phyloP scores from a whole-genome alignment of 23 tunicate genomes.

The Ascidia mentula region DNA sequence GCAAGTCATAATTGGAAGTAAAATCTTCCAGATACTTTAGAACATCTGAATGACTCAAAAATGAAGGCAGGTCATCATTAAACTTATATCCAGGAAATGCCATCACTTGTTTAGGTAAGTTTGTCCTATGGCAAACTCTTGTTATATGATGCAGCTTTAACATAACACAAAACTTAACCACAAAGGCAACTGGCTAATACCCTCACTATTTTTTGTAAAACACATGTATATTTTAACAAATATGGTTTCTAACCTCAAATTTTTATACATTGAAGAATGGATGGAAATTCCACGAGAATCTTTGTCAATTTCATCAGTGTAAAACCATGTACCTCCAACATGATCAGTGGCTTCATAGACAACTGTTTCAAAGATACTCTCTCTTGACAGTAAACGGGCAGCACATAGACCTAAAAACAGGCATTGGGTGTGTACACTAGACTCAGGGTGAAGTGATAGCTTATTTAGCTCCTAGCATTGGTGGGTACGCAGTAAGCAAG shows the following conservation, averaged over 20 bases:
- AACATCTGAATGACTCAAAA: constrained; percentile 53
- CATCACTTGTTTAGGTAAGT: constrained; percentile 85
- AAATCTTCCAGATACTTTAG: constrained; percentile 52
- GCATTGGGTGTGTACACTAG: no score
- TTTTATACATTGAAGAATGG: constrained; percentile 88
- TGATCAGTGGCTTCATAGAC: constrained; percentile 57
- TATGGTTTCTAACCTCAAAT: constrained; percentile 43
- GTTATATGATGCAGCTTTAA: no score
- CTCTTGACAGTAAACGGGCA: constrained; percentile 39
- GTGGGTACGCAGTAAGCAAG: no score
- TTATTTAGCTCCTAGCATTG: no score
- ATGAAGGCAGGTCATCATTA: constrained; percentile 46
- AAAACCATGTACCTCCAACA: constrained; percentile 88
- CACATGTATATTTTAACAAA: neutral
- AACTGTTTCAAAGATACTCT: constrained; percentile 35
- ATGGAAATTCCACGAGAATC: constrained; percentile 68
- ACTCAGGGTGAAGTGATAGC: no score
- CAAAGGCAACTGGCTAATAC: neutral
- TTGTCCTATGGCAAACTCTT: no score
- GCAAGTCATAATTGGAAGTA: constrained; percentile 32
- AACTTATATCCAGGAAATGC: constrained; percentile 90
- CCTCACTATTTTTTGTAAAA: neutral
- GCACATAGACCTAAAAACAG: constrained; percentile 78
- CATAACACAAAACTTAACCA: no score
- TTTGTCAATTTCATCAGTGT: constrained; percentile 49